Percentiles rank a stretch among this genome's conserved stretches.
These are phyloP conservation scores for Microcebus lehilahytsara DNA, from an alignment of 2,113 vertebrate species.

Conservation along the genomic window DNA sequence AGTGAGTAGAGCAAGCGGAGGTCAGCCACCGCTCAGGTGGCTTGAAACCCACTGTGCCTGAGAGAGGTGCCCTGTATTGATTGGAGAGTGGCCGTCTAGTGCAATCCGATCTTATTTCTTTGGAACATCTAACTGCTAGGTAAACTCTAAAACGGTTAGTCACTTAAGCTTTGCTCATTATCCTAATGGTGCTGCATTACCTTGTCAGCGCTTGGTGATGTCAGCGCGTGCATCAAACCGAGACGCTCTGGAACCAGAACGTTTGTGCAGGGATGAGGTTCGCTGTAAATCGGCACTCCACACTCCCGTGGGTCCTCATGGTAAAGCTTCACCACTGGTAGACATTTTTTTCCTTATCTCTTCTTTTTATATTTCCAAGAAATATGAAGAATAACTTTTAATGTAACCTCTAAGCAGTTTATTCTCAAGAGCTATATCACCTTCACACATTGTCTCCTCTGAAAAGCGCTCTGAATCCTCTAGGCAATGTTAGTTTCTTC, in stretches of 20 bases:
- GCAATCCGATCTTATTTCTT: not conserved
- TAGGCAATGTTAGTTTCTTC: not conserved
- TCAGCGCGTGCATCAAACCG: not conserved
- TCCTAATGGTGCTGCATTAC: not conserved
- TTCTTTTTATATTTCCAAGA: not conserved
- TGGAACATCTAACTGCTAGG: not conserved
- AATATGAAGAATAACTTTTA: not conserved
- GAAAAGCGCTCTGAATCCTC: not conserved
- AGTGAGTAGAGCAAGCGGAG: not conserved
- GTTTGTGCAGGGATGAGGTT: not conserved
- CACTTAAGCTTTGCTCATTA: not conserved
- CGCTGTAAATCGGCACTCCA: not conserved
- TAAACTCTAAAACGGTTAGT: not conserved
- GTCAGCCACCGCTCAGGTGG: not conserved
- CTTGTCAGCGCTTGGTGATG: not conserved
- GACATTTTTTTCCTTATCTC: not conserved
- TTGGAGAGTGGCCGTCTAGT: not conserved
- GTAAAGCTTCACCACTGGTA: not conserved
- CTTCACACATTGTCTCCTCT: not conserved
- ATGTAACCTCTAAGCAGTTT: not conserved
- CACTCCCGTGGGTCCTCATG: no score
- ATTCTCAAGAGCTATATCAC: not conserved
- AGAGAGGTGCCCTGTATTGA: not conserved
- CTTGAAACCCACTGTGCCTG: not conserved
- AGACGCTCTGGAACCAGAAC: not conserved